Evolutionary conservation across 2,888 invertebrate species (phyloP).

Genomic region (Thecocarcelia acutangulata): DNA sequence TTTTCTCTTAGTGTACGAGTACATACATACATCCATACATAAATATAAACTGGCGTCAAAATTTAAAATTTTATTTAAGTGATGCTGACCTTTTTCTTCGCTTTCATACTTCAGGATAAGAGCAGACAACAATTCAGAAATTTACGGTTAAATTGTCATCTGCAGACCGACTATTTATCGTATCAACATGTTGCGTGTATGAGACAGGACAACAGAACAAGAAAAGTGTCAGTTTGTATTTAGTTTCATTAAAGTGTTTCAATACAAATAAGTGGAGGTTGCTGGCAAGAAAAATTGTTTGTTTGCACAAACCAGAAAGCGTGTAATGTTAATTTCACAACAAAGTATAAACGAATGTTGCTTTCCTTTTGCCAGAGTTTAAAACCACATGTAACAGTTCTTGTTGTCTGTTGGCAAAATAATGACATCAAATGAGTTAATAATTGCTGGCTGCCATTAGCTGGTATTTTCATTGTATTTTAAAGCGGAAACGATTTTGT

Average conservation of each 20-base stretch:
- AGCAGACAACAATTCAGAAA: background rate
- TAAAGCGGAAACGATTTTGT: conserved; percentile 36
- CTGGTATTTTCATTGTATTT: background rate
- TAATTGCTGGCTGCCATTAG: conserved; percentile 55
- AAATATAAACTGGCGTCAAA: conserved; percentile 16
- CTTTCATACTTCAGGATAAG: background rate
- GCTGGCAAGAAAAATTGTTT: conserved; percentile 1
- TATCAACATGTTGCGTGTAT: conserved; percentile 46
- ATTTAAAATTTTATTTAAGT: conserved; percentile 5
- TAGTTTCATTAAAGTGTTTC: conserved; percentile 18
- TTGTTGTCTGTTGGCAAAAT: conserved; percentile 43
- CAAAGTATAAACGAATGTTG: conserved; percentile 1
- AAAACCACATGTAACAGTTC: conserved; percentile 9
- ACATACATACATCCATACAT: too few species aligned
- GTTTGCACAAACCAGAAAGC: background rate
- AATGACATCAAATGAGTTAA: conserved; percentile 66
- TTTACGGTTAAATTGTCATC: conserved; percentile 51
- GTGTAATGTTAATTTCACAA: conserved; percentile 26
- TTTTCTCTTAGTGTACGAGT: too few species aligned
- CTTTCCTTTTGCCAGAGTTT: background rate
- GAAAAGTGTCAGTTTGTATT: conserved; percentile 43
- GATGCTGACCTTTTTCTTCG: conserved; percentile 35
- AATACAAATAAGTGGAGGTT: conserved; percentile 36
- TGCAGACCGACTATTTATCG: conserved; percentile 5
- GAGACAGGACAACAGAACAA: background rate